Evolutionary conservation across 2,888 invertebrate species (phyloP).

Genomic region (Prionchulus punctatus): DNA sequence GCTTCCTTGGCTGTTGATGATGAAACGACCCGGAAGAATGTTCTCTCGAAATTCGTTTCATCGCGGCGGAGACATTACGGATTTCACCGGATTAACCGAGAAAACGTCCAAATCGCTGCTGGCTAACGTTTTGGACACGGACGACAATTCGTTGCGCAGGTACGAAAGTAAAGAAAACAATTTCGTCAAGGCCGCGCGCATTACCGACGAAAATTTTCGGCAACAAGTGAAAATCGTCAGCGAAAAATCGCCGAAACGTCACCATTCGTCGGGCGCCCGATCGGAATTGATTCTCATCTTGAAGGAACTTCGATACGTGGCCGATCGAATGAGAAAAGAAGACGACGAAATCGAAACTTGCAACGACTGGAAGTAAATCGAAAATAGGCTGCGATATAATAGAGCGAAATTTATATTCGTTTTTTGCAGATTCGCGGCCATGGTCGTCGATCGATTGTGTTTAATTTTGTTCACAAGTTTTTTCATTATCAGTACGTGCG

Average conservation of each 20-base stretch:
- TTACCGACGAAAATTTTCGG: background rate
- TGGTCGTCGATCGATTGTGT: conserved; percentile 10
- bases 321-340: conserved; percentile 7
- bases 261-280: background rate
- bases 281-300: background rate
- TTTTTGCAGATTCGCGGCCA: conserved; percentile 7
- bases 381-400: too few relatives aligned
- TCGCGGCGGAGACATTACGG: background rate
- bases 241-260: background rate
- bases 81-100: too few relatives aligned
- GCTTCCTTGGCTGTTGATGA: conserved; percentile 3
- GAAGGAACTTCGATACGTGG: conserved; percentile 1
- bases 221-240: background rate
- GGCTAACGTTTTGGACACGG: background rate
- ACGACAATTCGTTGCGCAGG: background rate
- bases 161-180: background rate
- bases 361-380: conserved; percentile 9
- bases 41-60: background rate
- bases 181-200: background rate
- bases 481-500: conserved; percentile 5
- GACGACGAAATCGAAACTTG: background rate
- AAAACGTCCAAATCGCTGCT: background rate
- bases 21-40: conserved; percentile 4
- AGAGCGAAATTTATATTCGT: too few relatives aligned
- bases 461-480: conserved; percentile 5